Evolutionary conservation across 2,113 vertebrate species (phyloP).

Genomic region (Peromyscus polionotus): DNA sequence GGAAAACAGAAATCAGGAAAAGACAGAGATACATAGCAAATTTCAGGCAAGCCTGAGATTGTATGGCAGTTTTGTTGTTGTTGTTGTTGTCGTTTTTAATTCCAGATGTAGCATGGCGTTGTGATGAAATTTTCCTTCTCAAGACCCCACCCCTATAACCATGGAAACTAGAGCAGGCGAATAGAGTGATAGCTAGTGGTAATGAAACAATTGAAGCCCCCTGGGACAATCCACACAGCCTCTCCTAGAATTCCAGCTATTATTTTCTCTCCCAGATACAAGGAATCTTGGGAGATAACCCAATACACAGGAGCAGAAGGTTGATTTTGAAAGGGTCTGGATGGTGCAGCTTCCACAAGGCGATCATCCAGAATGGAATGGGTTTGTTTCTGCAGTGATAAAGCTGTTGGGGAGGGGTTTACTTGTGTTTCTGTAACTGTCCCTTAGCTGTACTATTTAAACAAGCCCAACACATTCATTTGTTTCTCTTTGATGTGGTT

Average conservation of each 20-base stretch:
- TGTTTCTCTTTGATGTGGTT: neutral
- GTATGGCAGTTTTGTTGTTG: neutral
- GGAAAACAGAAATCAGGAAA: neutral
- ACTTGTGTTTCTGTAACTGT: fast-evolving
- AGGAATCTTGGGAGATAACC: neutral
- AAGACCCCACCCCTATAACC: neutral
- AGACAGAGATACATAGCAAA: neutral
- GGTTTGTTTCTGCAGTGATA: neutral
- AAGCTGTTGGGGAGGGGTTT: too few species aligned
- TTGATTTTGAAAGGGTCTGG: neutral
- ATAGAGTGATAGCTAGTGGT: neutral
- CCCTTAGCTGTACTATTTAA: too few species aligned
- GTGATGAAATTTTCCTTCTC: neutral
- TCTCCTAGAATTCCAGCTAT: neutral
- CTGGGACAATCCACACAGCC: neutral
- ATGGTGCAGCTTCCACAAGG: too few species aligned
- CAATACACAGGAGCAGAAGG: neutral
- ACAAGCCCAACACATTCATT: neutral
- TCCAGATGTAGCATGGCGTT: too few species aligned
- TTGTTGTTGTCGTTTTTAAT: neutral
- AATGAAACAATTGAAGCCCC: neutral
- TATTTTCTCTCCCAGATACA: neutral
- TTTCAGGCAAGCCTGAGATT: neutral
- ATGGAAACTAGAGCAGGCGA: neutral
- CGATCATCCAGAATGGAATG: too few species aligned